A percentile compares a stretch with the other conserved stretches of the same genome.
Evolutionary conservation across 2,888 invertebrate genomes (phyloP).

Genomic region (Drosophila setosimentum): DNA sequence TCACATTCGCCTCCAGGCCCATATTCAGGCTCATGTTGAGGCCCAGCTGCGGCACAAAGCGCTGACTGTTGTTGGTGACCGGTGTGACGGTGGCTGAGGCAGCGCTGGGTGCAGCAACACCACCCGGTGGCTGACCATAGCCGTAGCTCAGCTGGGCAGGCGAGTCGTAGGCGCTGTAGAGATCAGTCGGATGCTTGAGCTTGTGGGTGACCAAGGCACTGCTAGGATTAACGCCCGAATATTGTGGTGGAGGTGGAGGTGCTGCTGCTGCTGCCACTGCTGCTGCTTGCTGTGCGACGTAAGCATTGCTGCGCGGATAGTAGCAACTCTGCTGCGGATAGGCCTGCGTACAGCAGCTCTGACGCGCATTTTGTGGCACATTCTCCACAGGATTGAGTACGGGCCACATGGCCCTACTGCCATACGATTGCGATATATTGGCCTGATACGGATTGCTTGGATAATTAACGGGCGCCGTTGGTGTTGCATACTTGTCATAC

Average conservation of each 20-base stretch:
- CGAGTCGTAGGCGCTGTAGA: constrained; percentile 70
- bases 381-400: constrained; percentile 30
- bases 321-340: constrained; percentile 77
- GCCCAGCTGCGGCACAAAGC: constrained; percentile 43
- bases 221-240: constrained; percentile 25
- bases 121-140: constrained; percentile 27
- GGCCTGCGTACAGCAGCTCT: constrained; percentile 77
- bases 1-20: constrained; percentile 51
- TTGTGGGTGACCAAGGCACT: constrained; percentile 46
- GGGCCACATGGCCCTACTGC: constrained; percentile 68
- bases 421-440: constrained; percentile 51
- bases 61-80: constrained; percentile 31
- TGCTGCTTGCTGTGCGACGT: constrained; percentile 22
- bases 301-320: constrained; percentile 67
- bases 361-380: constrained; percentile 52
- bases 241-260: constrained; percentile 43
- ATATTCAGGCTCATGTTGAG: constrained; percentile 40
- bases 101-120: background rate
- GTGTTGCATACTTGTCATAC: constrained; percentile 72
- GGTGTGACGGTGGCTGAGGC: constrained; percentile 8
- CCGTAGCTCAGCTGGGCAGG: constrained; percentile 54
- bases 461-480: constrained; percentile 31
- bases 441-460: constrained; percentile 55
- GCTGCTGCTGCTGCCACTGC: constrained; percentile 2
- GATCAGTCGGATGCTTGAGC: constrained; percentile 79